Evolutionary conservation across 2,888 invertebrate species (phyloP).

Genomic region (Trichacis sp.): DNA sequence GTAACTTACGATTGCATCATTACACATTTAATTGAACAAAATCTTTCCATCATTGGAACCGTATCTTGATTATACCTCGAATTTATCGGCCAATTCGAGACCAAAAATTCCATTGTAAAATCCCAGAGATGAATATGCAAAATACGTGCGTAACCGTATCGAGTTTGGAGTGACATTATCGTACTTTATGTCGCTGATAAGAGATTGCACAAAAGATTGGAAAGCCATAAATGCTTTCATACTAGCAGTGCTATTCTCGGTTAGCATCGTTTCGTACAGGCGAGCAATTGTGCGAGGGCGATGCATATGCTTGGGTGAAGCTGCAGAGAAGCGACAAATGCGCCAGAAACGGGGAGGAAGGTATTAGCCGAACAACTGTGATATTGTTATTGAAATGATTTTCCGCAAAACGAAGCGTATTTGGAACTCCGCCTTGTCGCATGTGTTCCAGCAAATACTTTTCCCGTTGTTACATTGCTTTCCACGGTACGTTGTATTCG

Average conservation of each 20-base stretch:
- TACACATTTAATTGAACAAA: too few species aligned
- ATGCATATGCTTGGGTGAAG: not conserved
- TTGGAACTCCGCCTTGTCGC: not conserved
- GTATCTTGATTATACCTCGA: not conserved
- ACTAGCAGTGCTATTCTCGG: not conserved
- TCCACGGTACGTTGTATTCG: too few species aligned
- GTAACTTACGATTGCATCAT: too few species aligned
- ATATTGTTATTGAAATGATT: slow-evolving; percentile 1
- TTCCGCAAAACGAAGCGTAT: not conserved
- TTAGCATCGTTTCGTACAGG: not conserved
- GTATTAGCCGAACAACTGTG: not conserved
- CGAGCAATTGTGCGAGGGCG: not conserved
- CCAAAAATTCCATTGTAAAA: not conserved
- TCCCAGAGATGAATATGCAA: not conserved
- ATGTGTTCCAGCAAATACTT: not conserved
- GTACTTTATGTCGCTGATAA: not conserved
- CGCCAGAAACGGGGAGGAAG: not conserved
- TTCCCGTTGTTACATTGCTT: not conserved
- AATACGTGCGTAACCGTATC: not conserved
- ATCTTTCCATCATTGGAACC: too few species aligned
- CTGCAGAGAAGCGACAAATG: not conserved
- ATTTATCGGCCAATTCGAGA: not conserved
- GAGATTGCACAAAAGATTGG: not conserved
- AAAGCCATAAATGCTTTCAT: not conserved
- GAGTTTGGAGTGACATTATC: too few species aligned